Percentiles rank a stretch among this genome's conserved stretches.
Conservation (phyloP, 1,140 invertebrate species). For the Meloidogyne chitwoodi region DNA sequence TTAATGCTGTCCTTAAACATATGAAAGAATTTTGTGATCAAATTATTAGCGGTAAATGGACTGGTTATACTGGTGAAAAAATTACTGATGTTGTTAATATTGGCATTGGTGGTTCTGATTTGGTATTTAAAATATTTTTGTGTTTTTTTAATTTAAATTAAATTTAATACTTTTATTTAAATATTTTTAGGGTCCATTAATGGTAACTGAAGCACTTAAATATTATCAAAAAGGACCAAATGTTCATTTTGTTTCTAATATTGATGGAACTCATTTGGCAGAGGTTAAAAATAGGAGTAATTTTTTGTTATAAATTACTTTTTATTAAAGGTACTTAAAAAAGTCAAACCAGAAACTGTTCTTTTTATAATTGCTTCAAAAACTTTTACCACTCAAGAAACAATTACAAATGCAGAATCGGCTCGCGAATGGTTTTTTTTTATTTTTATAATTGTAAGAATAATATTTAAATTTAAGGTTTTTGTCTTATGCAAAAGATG, state of each 20-base stretch:
- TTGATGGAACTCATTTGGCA: constrained; percentile 95
- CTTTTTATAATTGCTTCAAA: constrained; percentile 98
- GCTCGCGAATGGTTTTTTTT: constrained; percentile 85
- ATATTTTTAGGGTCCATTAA: constrained; percentile 76
- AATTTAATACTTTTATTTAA: background rate
- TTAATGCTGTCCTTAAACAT: constrained; percentile 83
- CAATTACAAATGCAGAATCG: constrained; percentile 94
- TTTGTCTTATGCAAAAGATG: constrained; percentile 75
- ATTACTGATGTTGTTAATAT: constrained; percentile 99
- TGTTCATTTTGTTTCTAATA: constrained; percentile 96
- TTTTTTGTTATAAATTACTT: constrained; percentile 18
- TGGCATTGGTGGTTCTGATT: constrained; percentile 97
- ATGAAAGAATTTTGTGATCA: constrained; percentile 85
- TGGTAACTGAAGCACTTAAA: constrained; percentile 96
- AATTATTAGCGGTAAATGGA: constrained; percentile 72
- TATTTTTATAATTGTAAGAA: background rate
- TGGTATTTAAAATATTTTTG: too few species aligned
- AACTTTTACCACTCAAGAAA: constrained; percentile 98
- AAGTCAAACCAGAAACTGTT: constrained; percentile 83
- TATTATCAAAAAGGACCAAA: constrained; percentile 79
- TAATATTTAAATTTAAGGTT: background rate
- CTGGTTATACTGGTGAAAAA: constrained; percentile 83
- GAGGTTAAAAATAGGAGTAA: constrained; percentile 65
- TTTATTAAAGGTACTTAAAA: constrained; percentile 69
- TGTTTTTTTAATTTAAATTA: background rate